Evolutionary conservation across 30 jellyfish, hydroid and myxozoan species (phyloP), one percentile per base, ranked within the genome.

Genomic region (Hydractinia symbiolongicarpus): DNA sequence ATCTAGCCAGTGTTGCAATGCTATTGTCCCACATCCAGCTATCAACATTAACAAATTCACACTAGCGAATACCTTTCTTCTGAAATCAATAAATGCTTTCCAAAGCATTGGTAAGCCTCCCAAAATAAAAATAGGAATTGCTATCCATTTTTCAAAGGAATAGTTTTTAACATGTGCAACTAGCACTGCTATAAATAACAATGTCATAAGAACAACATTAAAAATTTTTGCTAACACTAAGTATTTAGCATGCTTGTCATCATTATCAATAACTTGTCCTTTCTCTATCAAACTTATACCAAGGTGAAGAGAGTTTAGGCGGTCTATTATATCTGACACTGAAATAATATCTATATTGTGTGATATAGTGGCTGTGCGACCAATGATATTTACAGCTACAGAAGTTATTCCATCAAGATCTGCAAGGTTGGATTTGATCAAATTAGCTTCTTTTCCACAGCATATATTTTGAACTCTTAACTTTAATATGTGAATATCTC

Each of bases 361-460:
- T 53, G 69, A 64, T 8, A 89, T 86, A 72, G 75, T 73, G 17
- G 92, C 95, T 8, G 83, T 72, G 5, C 97, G 95, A 53, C 97
- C 95, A 9, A 89, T 89, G 20, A 89, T 64, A 51, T 89, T 89
- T 54, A 89, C 88, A 40, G 88, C 50, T 6, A 89, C 95, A 16
- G 88, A 61, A 73, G 58, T 64, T 54, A 89, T 67, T 9, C 97
- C 97, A 53, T 73, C 60, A 4, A 79, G 71, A 55, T 89, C 90
- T 19, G 74, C 83, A 44, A 89, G 58, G 21, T 81, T 87, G 9
- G 80, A 81, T 53, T 79, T 85, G 75, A 89, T 74, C 62, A 89
- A 17, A 16, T 74, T 87, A 4, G 95, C 97, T 72, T 89, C 97
- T 84, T 89, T 89, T 13, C 95, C 97, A 81, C 97, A 89, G 62